phyloP scores from a whole-genome alignment of 2,888 invertebrate species.

The Arrhopalites spinosus region DNA sequence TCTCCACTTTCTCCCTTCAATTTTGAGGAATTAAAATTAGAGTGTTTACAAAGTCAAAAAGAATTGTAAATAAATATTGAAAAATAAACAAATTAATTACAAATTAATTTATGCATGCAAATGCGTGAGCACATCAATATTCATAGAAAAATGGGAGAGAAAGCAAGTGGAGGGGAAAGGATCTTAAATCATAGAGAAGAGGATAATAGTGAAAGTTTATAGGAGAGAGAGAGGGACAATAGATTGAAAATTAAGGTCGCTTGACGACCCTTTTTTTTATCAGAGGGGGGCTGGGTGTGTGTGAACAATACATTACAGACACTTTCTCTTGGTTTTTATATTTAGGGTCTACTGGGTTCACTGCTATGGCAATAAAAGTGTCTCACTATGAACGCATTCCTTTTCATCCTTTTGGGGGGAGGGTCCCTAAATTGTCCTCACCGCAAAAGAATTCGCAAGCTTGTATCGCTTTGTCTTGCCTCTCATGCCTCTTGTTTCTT shows the following conservation, averaged over 20 bases:
- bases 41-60: too few species aligned
- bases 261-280: slow-evolving; percentile 23
- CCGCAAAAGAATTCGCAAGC: slow-evolving; percentile 23
- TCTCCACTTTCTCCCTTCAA: neutral
- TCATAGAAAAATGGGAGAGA: too few species aligned
- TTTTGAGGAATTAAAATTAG: too few species aligned
- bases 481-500: neutral
- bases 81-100: too few species aligned
- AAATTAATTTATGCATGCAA: too few species aligned
- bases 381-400: slow-evolving; percentile 21
- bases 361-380: slow-evolving; percentile 25
- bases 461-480: slow-evolving; percentile 12
- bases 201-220: too few species aligned
- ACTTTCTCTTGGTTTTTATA: too few species aligned
- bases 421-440: slow-evolving; percentile 15
- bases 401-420: slow-evolving; percentile 13
- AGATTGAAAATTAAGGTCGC: slow-evolving; percentile 29
- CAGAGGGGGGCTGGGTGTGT: neutral
- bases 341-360: slow-evolving; percentile 20
- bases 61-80: too few species aligned
- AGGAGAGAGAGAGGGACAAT: slow-evolving; percentile 14
- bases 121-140: too few species aligned
- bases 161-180: too few species aligned
- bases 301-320: slow-evolving; percentile 31
- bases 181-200: too few species aligned